Evolutionary conservation across 1,140 invertebrate species (phyloP).

Genomic region (Hylyphantes graminicola): DNA sequence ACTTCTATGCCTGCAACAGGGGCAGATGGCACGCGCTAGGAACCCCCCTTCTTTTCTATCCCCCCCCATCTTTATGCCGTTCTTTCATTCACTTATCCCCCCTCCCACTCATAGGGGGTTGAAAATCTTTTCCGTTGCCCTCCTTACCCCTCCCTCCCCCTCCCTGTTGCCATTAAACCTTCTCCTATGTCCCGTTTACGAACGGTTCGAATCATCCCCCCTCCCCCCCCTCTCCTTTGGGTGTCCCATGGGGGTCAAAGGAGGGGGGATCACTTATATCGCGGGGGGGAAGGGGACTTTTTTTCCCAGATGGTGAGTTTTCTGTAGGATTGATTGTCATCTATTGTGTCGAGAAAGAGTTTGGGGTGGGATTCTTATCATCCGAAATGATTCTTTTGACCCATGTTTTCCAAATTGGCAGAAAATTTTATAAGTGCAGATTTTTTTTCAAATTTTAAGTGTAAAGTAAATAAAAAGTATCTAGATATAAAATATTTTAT

Average conservation of each 20-base stretch:
- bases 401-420: too few relatives aligned
- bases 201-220: not conserved
- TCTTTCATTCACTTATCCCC: conserved; percentile 48
- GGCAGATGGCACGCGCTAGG: conserved; percentile 46
- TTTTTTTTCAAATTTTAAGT: too few relatives aligned
- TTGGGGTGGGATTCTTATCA: too few relatives aligned
- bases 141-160: not conserved
- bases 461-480: too few relatives aligned
- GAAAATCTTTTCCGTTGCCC: conserved; percentile 42
- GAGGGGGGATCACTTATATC: not conserved
- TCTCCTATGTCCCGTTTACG: not conserved
- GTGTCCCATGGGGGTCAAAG: not conserved
- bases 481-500: too few relatives aligned
- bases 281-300: not conserved
- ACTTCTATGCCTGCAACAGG: not conserved
- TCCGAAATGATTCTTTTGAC: too few relatives aligned
- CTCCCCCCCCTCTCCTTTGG: not conserved
- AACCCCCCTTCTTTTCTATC: conserved; percentile 28
- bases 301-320: not conserved
- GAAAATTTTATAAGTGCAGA: too few relatives aligned
- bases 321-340: too few relatives aligned
- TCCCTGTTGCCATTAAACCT: not conserved
- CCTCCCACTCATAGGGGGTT: not conserved
- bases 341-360: too few relatives aligned
- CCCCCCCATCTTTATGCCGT: not conserved